Evolutionary conservation across 2,797 vertebrate species (phyloP), one percentile per base, ranked within the genome.

Genomic region (Distichodus sexfasciatus): DNA sequence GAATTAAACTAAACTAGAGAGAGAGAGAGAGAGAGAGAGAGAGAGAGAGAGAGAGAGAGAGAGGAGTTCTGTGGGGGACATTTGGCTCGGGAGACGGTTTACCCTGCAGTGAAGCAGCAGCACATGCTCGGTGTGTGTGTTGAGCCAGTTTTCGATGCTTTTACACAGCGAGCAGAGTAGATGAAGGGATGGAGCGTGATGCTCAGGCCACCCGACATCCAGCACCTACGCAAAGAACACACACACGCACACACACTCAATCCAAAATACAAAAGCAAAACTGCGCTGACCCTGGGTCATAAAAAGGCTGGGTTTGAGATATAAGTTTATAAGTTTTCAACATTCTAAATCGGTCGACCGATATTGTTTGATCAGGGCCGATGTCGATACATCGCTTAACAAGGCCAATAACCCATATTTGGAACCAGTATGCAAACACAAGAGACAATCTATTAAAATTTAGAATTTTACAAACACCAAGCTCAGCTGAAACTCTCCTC

Each of bases 71-170:
- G n/a, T n/a, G n/a, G n/a, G n/a, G n/a, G n/a, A n/a, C n/a, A n/a
- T n/a, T n/a, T n/a, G n/a, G n/a, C n/a, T 14, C 43, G 19, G n/a
- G 11, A 36, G 4, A 40, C 12, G 3, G 41, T 53, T 90, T 85
- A 97, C 96, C 84, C 86, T 86, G 88, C 95, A 95, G 79, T 97
- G 95, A 63, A 98, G 88, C 59, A 98, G 92, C 4, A 96, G 89
- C 17, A 98, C 92, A 0, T 93, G 94, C 8, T 94, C 93, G 6
- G 82, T 85, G 75, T 94, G 80, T 0, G 58, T 82, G 66, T 91
- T 92, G 28, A 98, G 86, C 96, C 96, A 98, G 9, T 87, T 91
- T 77, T 97, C 94, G 86, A 96, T 92, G 0, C 82, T 79, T 55
- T 91, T 92, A 82, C 95, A 98, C 66, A 94, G 90, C 2, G 86